These are phyloP conservation scores for Platichthys flesus DNA, from an alignment of 2,113 vertebrate genomes.

Conservation along the genomic window DNA sequence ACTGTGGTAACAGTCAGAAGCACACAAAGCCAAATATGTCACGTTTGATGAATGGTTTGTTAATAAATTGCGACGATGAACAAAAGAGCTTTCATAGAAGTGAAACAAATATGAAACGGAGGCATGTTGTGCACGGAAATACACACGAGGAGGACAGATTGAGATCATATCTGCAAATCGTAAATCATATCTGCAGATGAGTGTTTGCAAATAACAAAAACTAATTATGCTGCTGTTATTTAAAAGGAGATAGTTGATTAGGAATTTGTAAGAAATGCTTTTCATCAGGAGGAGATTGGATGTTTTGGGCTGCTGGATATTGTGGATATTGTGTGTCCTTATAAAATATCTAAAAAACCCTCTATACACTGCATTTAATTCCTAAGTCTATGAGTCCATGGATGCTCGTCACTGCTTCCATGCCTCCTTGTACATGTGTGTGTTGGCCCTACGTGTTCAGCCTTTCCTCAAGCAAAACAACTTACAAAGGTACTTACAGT, in stretches of 20 bases:
- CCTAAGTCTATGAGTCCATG: neutral
- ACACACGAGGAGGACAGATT: neutral
- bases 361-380: neutral
- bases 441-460: neutral
- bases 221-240: neutral
- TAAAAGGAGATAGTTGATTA: neutral
- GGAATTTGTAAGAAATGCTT: neutral
- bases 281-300: neutral
- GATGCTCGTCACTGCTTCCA: neutral
- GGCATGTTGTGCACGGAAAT: slow-evolving; percentile 3
- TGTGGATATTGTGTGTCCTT: too few relatives aligned
- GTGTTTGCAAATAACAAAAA: neutral
- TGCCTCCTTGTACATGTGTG: neutral
- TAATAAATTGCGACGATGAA: slow-evolving; percentile 16
- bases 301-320: too few relatives aligned
- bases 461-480: slow-evolving; percentile 35
- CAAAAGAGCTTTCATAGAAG: slow-evolving; percentile 39
- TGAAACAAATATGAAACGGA: slow-evolving; percentile 20
- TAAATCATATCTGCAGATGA: neutral
- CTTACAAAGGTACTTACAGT: slow-evolving; percentile 33
- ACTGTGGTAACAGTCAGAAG: slow-evolving; percentile 52
- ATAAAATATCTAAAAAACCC: neutral
- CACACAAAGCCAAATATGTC: slow-evolving; percentile 50
- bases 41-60: slow-evolving; percentile 39
- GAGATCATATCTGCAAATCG: slow-evolving; percentile 14